Evolutionary conservation across 2,888 invertebrate species (phyloP).

Genomic region (Podabrus alpinus): DNA sequence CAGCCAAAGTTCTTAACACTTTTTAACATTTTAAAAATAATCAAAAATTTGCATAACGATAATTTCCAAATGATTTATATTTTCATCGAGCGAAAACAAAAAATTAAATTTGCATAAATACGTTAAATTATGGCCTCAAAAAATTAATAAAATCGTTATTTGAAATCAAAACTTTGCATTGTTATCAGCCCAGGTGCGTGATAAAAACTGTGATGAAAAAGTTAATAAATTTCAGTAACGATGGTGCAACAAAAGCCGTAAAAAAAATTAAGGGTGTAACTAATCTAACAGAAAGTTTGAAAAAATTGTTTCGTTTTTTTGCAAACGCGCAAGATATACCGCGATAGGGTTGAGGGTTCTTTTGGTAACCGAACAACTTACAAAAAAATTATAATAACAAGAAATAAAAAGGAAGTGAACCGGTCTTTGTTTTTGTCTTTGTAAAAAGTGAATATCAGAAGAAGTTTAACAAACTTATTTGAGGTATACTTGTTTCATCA

Average conservation of each 20-base stretch:
- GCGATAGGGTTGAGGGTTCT: constrained; percentile 37
- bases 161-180: background rate
- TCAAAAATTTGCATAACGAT: background rate
- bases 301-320: constrained; percentile 38
- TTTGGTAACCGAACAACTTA: constrained; percentile 22
- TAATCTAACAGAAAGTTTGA: constrained; percentile 5
- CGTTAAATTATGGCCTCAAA: background rate
- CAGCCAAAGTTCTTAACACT: no score
- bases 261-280: constrained; percentile 7
- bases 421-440: background rate
- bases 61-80: background rate
- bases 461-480: background rate
- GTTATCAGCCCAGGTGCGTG: constrained; percentile 8
- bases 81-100: background rate
- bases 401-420: background rate
- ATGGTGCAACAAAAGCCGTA: constrained; percentile 20
- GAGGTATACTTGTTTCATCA: background rate
- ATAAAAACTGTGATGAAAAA: constrained; percentile 14
- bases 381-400: constrained; percentile 10
- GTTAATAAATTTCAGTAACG: constrained; percentile 29
- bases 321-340: constrained; percentile 41
- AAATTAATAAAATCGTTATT: constrained; percentile 4
- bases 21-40: no score
- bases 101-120: background rate
- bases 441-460: background rate